These are phyloP conservation scores for Uloborus diversus DNA, from an alignment of 1,140 invertebrate genomes.

Conservation along the genomic window DNA sequence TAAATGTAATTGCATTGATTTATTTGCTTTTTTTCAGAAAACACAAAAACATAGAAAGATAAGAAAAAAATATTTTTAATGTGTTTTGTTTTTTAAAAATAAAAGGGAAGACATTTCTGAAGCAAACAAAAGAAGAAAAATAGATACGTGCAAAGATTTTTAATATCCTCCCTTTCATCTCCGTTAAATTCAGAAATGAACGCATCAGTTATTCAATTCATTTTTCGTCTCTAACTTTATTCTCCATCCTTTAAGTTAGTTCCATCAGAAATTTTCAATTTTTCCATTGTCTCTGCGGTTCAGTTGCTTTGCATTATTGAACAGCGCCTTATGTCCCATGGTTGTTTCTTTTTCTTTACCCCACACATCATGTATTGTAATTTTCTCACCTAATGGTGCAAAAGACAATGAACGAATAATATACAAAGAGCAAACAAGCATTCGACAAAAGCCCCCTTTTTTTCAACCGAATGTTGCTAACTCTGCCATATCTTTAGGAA, in stretches of 20 bases:
- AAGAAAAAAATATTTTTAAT: no score
- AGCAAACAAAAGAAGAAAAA: no score
- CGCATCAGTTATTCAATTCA: neutral
- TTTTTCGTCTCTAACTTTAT: neutral
- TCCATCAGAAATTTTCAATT: neutral
- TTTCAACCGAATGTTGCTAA: neutral
- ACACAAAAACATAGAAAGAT: no score
- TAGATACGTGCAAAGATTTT: no score
- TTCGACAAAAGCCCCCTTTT: neutral
- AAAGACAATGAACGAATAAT: neutral
- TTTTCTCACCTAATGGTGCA: neutral
- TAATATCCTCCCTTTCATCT: neutral
- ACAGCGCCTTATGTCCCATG: neutral
- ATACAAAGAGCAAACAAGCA: neutral
- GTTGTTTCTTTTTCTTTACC: neutral
- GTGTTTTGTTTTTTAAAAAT: no score
- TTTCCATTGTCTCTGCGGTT: no score
- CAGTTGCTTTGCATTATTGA: neutral
- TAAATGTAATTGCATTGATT: no score
- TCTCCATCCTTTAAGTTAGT: neutral
- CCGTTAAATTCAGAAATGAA: conserved; percentile 7
- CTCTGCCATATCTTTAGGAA: neutral
- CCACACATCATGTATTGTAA: neutral
- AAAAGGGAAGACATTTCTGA: no score
- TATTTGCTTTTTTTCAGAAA: no score